These are phyloP conservation scores for Eristalis arbustorum DNA, from an alignment of 2,888 invertebrate genomes.

Conservation along the genomic window DNA sequence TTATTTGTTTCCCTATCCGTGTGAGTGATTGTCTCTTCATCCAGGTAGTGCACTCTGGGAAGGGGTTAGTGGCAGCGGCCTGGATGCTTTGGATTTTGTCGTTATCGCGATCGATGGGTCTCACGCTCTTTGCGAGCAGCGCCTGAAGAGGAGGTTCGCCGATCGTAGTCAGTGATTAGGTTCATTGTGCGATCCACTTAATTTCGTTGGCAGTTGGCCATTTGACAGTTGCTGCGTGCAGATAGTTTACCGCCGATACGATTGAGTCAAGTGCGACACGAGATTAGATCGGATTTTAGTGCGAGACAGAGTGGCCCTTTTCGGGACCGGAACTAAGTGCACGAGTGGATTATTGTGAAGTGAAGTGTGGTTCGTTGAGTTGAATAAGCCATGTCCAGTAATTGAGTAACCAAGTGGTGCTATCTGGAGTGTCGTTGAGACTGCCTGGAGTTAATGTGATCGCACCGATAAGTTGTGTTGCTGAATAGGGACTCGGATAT, in stretches of 20 bases:
- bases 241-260: slow-evolving; percentile 48
- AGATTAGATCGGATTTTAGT: slow-evolving; percentile 54
- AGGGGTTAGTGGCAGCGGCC: slow-evolving; percentile 12
- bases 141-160: slow-evolving; percentile 28
- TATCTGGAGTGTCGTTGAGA: too few relatives aligned
- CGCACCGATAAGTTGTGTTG: too few relatives aligned
- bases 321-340: neutral
- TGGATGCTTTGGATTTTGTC: slow-evolving; percentile 37
- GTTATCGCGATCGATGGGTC: slow-evolving; percentile 62
- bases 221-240: slow-evolving; percentile 41
- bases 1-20: slow-evolving; percentile 23
- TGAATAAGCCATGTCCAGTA: neutral
- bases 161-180: slow-evolving; percentile 65
- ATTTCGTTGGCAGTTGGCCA: slow-evolving; percentile 43
- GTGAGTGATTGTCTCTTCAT: slow-evolving; percentile 26
- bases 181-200: slow-evolving; percentile 60
- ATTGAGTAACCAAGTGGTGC: neutral
- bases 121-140: slow-evolving; percentile 43
- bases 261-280: slow-evolving; percentile 60
- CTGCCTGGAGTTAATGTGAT: too few relatives aligned
- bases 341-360: neutral
- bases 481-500: too few relatives aligned
- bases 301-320: slow-evolving; percentile 28
- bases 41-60: slow-evolving; percentile 40
- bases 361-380: neutral